Percentiles rank a stretch among this genome's conserved stretches.
Conservation (phyloP, 2,888 invertebrate genomes). For the Anticlea derivata region DNA sequence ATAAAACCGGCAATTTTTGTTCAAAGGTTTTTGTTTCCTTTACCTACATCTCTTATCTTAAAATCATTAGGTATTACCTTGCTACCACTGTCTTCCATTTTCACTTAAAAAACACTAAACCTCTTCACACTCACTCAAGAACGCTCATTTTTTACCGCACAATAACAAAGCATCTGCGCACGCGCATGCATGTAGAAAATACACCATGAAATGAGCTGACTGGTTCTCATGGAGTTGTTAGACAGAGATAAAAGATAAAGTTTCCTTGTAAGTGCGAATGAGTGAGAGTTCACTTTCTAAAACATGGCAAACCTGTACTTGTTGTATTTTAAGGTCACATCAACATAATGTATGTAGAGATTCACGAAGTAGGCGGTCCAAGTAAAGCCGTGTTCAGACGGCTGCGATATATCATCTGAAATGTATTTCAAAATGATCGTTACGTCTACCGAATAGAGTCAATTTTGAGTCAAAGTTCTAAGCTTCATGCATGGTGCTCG, state of each 20-base stretch:
- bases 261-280: conserved; percentile 40
- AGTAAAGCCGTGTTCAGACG: too few relatives aligned
- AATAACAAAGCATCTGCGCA: conserved; percentile 28
- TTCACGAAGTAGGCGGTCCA: conserved; percentile 4
- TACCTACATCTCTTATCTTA: too few relatives aligned
- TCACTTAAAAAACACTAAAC: neutral
- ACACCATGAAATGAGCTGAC: conserved; percentile 47
- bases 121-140: conserved; percentile 8
- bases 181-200: conserved; percentile 46
- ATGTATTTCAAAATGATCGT: too few relatives aligned
- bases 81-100: conserved; percentile 38
- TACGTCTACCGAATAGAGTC: too few relatives aligned
- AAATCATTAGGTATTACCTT: conserved; percentile 17
- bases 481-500: too few relatives aligned
- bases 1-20: too few relatives aligned
- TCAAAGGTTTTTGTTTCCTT: too few relatives aligned
- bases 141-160: conserved; percentile 30
- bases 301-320: conserved; percentile 53
- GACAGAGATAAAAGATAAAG: conserved; percentile 46
- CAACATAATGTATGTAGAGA: conserved; percentile 41
- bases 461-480: too few relatives aligned
- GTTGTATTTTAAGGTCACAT: conserved; percentile 76
- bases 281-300: conserved; percentile 71
- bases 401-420: too few relatives aligned
- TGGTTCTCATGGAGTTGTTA: conserved; percentile 34